Base-by-base conservation (phyloP, 2,797 vertebrate species). In the Mormyrus hasselquistii region DNA sequence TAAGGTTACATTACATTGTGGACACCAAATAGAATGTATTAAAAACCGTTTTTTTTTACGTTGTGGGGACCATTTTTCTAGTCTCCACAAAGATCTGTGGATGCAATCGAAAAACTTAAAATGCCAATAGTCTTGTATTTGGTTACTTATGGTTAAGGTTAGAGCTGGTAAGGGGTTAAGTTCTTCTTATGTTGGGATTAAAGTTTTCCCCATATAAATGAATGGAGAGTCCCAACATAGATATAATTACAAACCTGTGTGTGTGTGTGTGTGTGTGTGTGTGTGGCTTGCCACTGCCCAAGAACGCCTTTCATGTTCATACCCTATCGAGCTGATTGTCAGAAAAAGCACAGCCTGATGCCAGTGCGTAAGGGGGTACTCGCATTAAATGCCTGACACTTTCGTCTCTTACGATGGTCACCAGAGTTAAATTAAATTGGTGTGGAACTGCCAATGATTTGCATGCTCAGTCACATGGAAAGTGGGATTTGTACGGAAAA, bases 401-500 rank as follows among this genome's bases (percentile, higher is more conserved):
- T 44, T 12, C 12, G 41, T 59, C 53, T 22, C 22, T 22, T 84
- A 49, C 34, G 2, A 59, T 49, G n/a, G 52, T 10, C 53, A 50
- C 41, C n/a, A 22, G 55, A 47, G 57, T 50, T 52, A 38, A 47
- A 89, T 85, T 47, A 59, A 53, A 76, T 53, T 29, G 62, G 12
- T 2, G 22, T 34, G 14, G 34, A 85, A 52, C 34, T 86, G 52
- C 38, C 82, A 38, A 62, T 25, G 57, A 83, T n/a, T 65, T 57
- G 38, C 12, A 88, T 84, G 53, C 76, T 38, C 10, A 44, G 44
- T 50, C 47, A 50, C n/a, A 3, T 50, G 47, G 82, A 47, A 84
- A 84, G 22, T 14, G 47, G 19, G 82, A 82, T 55, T 57, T 55
- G 85, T 87, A 87, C 22, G 8, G 50, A 47, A 89, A 62, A 89